These are phyloP conservation scores for Acholoe squamosa DNA, from an alignment of 2,888 invertebrate genomes.

Conservation along the genomic window DNA sequence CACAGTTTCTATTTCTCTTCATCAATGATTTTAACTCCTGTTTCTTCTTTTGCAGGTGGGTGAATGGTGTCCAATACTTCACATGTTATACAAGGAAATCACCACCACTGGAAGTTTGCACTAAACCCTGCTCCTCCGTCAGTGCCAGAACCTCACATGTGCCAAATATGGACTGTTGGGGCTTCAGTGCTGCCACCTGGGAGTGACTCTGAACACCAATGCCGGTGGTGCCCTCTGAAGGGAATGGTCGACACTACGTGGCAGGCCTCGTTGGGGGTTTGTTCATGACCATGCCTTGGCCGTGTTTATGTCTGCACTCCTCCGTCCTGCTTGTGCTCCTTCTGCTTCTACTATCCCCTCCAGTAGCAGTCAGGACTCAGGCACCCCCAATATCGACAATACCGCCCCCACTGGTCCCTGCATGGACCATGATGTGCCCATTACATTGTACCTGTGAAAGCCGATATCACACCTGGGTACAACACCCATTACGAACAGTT, in stretches of 20 bases:
- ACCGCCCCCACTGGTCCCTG: background rate
- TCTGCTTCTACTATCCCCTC: conserved; percentile 25
- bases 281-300: conserved; percentile 45
- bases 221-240: conserved; percentile 19
- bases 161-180: background rate
- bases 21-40: too few relatives aligned
- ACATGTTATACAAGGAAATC: too few relatives aligned
- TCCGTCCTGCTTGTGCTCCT: conserved; percentile 40
- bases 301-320: conserved; percentile 40
- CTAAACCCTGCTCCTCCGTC: too few relatives aligned
- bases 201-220: background rate
- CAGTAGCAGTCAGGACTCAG: conserved; percentile 23
- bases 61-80: too few relatives aligned
- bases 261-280: conserved; percentile 26
- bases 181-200: conserved; percentile 5
- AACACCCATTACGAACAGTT: conserved; percentile 28
- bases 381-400: background rate
- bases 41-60: too few relatives aligned
- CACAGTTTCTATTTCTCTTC: too few relatives aligned
- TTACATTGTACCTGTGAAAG: conserved; percentile 44
- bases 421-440: conserved; percentile 7
- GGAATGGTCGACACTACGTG: conserved; percentile 35
- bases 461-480: conserved; percentile 48
- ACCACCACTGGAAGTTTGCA: too few relatives aligned
- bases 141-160: background rate